These are phyloP conservation scores for Pollicipes pollicipes DNA, from an alignment of 1,140 invertebrate genomes.

Conservation along the genomic window DNA sequence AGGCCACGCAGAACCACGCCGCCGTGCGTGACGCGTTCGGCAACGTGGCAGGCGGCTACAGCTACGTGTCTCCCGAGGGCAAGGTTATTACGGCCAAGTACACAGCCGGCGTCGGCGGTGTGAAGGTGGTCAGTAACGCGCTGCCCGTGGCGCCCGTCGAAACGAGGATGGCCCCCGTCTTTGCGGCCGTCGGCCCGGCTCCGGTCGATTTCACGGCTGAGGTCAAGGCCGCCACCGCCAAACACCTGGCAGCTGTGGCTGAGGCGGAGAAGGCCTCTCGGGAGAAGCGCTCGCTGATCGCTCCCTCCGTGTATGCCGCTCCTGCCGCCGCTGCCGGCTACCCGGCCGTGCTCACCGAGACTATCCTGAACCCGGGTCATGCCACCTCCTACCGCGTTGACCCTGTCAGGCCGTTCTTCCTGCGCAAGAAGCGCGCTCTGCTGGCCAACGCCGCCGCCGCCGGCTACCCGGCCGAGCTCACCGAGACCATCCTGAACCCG, in stretches of 20 bases:
- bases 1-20: constrained; percentile 11
- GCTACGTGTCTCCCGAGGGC: constrained; percentile 26
- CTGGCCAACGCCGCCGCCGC: neutral
- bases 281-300: no score
- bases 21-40: constrained; percentile 21
- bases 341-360: no score
- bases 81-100: constrained; percentile 24
- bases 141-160: constrained; percentile 18
- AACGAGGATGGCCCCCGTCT: constrained; percentile 12
- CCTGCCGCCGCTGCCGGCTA: no score
- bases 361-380: no score
- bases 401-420: no score
- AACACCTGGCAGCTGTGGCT: constrained; percentile 6
- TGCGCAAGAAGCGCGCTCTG: neutral
- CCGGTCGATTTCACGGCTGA: constrained; percentile 6
- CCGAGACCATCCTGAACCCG: no score
- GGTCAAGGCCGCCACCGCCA: constrained; percentile 11
- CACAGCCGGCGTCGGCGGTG: constrained; percentile 25
- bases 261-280: neutral
- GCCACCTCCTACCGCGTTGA: no score
- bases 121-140: constrained; percentile 18
- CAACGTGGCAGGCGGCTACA: constrained; percentile 26
- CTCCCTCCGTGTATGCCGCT: neutral
- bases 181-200: constrained; percentile 8
- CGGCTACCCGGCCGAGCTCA: no score